Base-by-base conservation (phyloP, 2,113 vertebrate species). In the Hipposideros armiger region DNA sequence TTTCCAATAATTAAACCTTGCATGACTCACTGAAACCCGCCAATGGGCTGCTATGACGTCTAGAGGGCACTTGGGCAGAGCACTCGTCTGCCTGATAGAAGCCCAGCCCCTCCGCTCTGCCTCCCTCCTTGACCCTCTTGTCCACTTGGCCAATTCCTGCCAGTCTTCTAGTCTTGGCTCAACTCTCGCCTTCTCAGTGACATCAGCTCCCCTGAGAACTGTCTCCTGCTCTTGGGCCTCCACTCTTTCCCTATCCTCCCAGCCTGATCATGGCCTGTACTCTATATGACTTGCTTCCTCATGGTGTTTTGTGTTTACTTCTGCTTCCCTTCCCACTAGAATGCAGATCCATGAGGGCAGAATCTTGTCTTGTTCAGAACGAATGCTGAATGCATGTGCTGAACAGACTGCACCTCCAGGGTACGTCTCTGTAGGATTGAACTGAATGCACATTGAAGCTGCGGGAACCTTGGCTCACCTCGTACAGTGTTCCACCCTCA, bases 351-450 rank as follows among this genome's bases (percentile, higher is more conserved):
- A 54, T 3, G 56, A 16, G 19, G n/a, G 54, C 14, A 47, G 78
- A 10, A 24, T 83, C 36, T 77, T 45, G 50, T 81, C 40, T 36
- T 24, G 58, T 62, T 20, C 6, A 11, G 52, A 52, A 82, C 24
- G n/a, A 19, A 4, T 32, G 45, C 36, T 26, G 3, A 72, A 30
- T 17, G 72, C 45, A 17, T 47, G 24, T 24, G 26, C 64, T 16
- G 45, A 10, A 24, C 17, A 15, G 10, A 4, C 26, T 9, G 28
- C 2, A 3, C 28, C 9, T 30, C n/a, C 3, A 45, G 30, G 3
- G 1, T 10, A 30, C 47, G 1, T 26, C 24, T 14, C 30, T 22
- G n/a, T 1, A 0, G 3, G 54, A 42, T 0, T 40, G 62, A 85
- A 24, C 32, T 4, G 30, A 45, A 40, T 0, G 64, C n/a, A 16